Percentiles rank a stretch among this genome's conserved stretches.
These are phyloP conservation scores for Melanargia galathea DNA, from an alignment of 2,888 invertebrate species.

Conservation along the genomic window DNA sequence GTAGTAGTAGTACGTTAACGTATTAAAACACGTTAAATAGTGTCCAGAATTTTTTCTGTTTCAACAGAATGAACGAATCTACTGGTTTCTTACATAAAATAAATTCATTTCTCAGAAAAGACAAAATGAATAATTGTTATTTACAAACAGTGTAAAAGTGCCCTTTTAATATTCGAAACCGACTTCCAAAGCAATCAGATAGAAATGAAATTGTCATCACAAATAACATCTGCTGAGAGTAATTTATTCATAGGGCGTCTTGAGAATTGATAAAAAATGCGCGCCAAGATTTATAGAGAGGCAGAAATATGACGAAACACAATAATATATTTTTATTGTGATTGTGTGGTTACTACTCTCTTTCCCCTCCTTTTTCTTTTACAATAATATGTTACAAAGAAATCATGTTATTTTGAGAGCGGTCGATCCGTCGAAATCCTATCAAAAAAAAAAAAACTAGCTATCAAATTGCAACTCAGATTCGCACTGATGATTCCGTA, in stretches of 20 bases:
- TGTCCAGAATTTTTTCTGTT: too few relatives aligned
- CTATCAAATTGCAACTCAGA: too few relatives aligned
- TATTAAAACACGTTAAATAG: too few relatives aligned
- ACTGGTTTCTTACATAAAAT: background rate
- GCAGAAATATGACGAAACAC: conserved; percentile 5
- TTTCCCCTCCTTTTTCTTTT: too few relatives aligned
- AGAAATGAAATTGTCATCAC: conserved; percentile 63
- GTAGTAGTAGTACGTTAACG: too few relatives aligned
- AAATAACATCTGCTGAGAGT: conserved; percentile 52
- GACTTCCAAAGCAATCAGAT: conserved; percentile 56
- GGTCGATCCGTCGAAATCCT: too few relatives aligned
- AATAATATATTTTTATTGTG: background rate
- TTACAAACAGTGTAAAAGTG: conserved; percentile 43
- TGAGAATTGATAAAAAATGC: conserved; percentile 25
- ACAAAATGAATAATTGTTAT: conserved; percentile 40
- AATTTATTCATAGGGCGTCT: conserved; percentile 54
- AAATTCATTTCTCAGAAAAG: conserved; percentile 13
- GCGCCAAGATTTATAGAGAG: conserved; percentile 10
- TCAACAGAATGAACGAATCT: too few relatives aligned
- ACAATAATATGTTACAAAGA: too few relatives aligned
- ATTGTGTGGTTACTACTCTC: too few relatives aligned
- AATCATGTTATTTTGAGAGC: too few relatives aligned
- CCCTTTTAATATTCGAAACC: conserved; percentile 58
- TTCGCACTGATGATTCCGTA: too few relatives aligned
- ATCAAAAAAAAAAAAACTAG: too few relatives aligned